Evolutionary conservation across 2,797 vertebrate species (phyloP).

Genomic region (Chelidonichthys spinosus): DNA sequence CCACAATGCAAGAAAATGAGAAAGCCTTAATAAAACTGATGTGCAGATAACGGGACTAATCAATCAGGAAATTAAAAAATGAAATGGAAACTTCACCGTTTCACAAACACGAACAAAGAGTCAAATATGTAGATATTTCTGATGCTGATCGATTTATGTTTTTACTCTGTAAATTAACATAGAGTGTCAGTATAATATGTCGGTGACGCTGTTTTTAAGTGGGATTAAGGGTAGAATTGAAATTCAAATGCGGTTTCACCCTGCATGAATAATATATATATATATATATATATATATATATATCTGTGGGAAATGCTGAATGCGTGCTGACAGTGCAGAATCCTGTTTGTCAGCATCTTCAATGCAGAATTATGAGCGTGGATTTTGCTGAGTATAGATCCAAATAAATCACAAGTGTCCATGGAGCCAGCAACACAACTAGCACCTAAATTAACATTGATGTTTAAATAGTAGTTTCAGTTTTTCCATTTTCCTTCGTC

Average conservation of each 20-base stretch:
- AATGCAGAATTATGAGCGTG: slow-evolving; percentile 28
- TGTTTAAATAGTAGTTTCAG: not conserved
- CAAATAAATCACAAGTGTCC: slow-evolving; percentile 27
- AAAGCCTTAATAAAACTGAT: slow-evolving; percentile 11
- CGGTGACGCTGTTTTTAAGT: not conserved
- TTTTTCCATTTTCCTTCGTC: not conserved
- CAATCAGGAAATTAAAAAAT: not conserved
- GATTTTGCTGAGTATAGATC: slow-evolving; percentile 37
- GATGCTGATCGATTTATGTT: not conserved
- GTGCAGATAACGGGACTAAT: slow-evolving; percentile 9
- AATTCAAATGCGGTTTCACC: slow-evolving; percentile 11
- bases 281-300: not conserved
- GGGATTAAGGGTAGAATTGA: not conserved
- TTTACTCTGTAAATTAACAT: not conserved
- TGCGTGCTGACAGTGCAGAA: slow-evolving; percentile 28
- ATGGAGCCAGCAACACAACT: slow-evolving; percentile 4
- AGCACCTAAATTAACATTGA: slow-evolving; percentile 23
- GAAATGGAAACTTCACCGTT: not conserved
- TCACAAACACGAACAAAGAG: not conserved
- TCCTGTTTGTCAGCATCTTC: slow-evolving; percentile 39
- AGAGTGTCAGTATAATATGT: not conserved
- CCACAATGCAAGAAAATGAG: slow-evolving; percentile 4
- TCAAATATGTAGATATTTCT: not conserved
- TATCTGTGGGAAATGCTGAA: slow-evolving; percentile 13
- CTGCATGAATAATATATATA: not conserved